These are phyloP conservation scores for Drepanosiphum platanoidis DNA, from an alignment of 2,888 invertebrate species.

Conservation along the genomic window DNA sequence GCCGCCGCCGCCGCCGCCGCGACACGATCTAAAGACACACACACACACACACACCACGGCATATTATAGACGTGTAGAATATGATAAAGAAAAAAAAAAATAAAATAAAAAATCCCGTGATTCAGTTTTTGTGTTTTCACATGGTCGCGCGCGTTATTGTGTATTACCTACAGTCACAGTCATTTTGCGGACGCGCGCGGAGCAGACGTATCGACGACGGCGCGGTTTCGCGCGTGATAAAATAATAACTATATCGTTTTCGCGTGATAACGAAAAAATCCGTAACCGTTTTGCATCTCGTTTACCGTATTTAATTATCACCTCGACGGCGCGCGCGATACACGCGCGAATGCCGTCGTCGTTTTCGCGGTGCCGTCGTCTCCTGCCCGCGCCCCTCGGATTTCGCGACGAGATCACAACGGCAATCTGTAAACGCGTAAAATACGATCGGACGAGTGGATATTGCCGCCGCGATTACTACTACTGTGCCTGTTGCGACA, in stretches of 20 bases:
- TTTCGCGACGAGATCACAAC: too few species aligned
- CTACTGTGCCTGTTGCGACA: too few species aligned
- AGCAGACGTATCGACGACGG: not conserved
- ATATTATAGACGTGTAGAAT: not conserved
- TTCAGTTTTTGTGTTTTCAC: conserved; percentile 48
- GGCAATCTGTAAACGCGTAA: too few species aligned
- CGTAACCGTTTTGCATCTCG: too few species aligned
- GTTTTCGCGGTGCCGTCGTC: not conserved
- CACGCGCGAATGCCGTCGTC: not conserved
- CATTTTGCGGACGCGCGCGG: not conserved
- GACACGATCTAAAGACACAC: not conserved
- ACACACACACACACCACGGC: not conserved
- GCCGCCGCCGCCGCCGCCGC: not conserved
- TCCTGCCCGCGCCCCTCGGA: too few species aligned
- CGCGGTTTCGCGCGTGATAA: not conserved
- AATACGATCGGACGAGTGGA: not conserved
- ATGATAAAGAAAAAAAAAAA: not conserved
- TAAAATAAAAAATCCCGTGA: conserved; percentile 28
- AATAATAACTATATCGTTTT: too few species aligned
- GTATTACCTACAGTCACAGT: not conserved
- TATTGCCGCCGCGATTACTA: too few species aligned
- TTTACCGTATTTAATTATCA: too few species aligned
- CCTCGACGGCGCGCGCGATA: too few species aligned
- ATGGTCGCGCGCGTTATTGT: not conserved
- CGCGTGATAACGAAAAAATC: not conserved